Percentiles rank a stretch among this genome's conserved stretches.
These are phyloP conservation scores for Bos javanicus DNA, from an alignment of 2,113 vertebrate species.

Conservation along the genomic window DNA sequence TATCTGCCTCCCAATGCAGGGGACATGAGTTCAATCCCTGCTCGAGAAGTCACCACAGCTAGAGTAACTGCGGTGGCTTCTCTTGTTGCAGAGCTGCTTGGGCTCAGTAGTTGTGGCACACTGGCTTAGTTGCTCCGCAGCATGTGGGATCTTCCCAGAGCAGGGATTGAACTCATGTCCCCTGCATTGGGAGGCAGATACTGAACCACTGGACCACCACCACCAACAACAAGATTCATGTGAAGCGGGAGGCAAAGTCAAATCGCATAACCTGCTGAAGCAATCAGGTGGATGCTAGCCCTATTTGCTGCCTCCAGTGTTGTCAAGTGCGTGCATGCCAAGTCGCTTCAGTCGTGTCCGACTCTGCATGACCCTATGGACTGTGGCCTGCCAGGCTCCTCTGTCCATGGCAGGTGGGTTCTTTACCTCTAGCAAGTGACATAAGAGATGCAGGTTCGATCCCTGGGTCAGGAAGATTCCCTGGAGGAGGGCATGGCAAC, in stretches of 20 bases:
- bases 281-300: background rate
- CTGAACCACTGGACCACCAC: background rate
- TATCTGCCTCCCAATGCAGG: background rate
- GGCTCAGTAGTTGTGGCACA: too few relatives aligned
- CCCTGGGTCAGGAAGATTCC: background rate
- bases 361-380: background rate
- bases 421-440: background rate
- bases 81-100: too few relatives aligned
- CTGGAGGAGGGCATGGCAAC: background rate
- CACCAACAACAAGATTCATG: background rate
- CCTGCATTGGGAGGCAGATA: too few relatives aligned
- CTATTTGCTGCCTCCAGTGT: background rate
- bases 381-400: background rate
- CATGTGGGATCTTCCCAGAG: too few relatives aligned
- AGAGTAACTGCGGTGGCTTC: background rate
- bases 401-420: background rate
- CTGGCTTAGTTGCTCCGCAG: too few relatives aligned
- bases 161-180: too few relatives aligned
- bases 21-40: background rate
- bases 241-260: conserved; percentile 34
- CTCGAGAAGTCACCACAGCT: background rate
- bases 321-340: background rate
- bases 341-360: background rate
- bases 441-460: background rate
- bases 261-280: background rate